Evolutionary conservation across 2,888 invertebrate genomes (phyloP), one percentile per base, ranked within the genome.

Genomic region (Spatulosminthurus flaviceps): DNA sequence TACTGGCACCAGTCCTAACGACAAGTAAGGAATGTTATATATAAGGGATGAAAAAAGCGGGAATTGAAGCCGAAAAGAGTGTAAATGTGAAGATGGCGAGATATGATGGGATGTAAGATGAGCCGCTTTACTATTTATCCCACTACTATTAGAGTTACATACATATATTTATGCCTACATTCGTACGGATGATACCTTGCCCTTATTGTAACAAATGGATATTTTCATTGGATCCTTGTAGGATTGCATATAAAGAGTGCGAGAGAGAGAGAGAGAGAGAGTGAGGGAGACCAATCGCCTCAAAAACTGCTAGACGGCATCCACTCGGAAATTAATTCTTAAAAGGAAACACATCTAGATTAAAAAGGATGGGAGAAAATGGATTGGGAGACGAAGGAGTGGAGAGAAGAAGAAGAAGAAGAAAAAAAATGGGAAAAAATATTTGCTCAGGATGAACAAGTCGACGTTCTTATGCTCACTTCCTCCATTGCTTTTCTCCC

Each of bases 281-380:
- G 51, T 9, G 51, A 19, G 51, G 16, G 16, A 51, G 51, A 19
- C 51, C 51, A 51, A 51, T 51, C 51, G 51, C 5, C 51, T 51
- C 51, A 4, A 4, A 51, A 51, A 13, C 51, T 51, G 51, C 51
- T 64, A 64, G 64, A 75, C 61, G 75, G 64, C 64, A 75, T 75
- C 75, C 77, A 77, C 70, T 77, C 77, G 77, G 77, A 77, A 77
- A 77, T 77, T 77, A 77, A 77, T 77, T 77, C 71, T 77, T 70
- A 70, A 77, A 77, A 78, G 72, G 78, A 73, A 78, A 73, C 78
- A 78, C 72, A 66, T 78, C 72, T 78, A 42, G 73, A 78, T 78
- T 73, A 73, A 78, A 78, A 61, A 42, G 75, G 61, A 75, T 64
- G 75, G 22, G 64, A 78, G 72, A 73, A 73, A 75, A 75, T 75